phyloP scores from a whole-genome alignment of 2,113 vertebrate genomes.

The Bufo bufo region DNA sequence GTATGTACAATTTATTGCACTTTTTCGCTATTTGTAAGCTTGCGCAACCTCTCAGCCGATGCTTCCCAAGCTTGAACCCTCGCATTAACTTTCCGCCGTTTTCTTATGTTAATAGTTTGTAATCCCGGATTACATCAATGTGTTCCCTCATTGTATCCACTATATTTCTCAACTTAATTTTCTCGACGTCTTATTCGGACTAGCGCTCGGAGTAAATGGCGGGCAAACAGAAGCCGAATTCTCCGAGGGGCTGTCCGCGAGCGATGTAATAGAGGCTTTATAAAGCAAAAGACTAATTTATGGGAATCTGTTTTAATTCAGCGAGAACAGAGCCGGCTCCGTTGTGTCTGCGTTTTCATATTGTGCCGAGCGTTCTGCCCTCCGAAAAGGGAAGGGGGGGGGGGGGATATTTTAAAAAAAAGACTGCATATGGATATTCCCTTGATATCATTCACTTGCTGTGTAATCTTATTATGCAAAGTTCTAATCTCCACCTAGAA shows the following conservation, averaged over 20 bases:
- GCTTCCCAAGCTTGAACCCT: slow-evolving; percentile 57
- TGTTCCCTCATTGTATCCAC: slow-evolving; percentile 63
- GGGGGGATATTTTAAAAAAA: slow-evolving; percentile 64
- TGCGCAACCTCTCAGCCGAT: not conserved
- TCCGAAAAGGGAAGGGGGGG: slow-evolving; percentile 70
- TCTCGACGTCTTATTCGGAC: slow-evolving; percentile 75
- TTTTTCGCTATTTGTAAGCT: not conserved
- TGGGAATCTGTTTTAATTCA: slow-evolving; percentile 88
- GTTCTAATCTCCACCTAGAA: slow-evolving; percentile 99
- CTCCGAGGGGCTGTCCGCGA: slow-evolving; percentile 83
- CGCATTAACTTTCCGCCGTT: slow-evolving; percentile 78
- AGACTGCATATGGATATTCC: slow-evolving; percentile 97
- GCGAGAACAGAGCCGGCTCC: slow-evolving; percentile 78
- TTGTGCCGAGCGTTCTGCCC: slow-evolving; percentile 79
- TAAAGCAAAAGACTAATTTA: slow-evolving; percentile 89
- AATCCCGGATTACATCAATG: slow-evolving; percentile 91
- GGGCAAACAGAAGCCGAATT: slow-evolving; percentile 72
- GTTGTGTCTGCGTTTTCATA: slow-evolving; percentile 76
- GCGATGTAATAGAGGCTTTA: slow-evolving; percentile 90
- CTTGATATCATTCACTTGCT: slow-evolving; percentile 99
- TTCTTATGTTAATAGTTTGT: slow-evolving; percentile 84
- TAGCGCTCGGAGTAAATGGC: slow-evolving; percentile 61
- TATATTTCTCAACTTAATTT: slow-evolving; percentile 74
- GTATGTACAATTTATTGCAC: too few species aligned
- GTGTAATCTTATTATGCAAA: slow-evolving; percentile 99